Conservation (phyloP, 1,140 invertebrate species). For the Eriosoma lanigerum region DNA sequence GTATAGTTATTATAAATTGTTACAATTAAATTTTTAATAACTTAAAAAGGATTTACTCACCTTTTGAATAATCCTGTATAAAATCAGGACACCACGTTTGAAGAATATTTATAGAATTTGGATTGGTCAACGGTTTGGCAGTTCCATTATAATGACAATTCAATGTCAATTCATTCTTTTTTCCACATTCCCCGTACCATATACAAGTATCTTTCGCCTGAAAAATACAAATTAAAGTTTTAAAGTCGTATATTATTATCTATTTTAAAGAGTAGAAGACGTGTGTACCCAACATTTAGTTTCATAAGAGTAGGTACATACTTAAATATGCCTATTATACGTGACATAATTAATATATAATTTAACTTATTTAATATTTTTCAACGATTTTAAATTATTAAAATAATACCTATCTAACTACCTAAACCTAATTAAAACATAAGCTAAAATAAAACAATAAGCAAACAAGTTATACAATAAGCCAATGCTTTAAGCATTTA, state of each 20-base stretch:
- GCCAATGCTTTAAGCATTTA: no score
- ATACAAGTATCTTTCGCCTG: conserved; percentile 65
- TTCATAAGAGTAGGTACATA: not conserved
- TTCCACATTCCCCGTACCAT: conserved; percentile 75
- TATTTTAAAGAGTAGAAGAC: no score
- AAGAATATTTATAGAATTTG: conserved; percentile 62
- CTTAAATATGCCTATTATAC: not conserved
- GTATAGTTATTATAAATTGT: not conserved
- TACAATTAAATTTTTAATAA: conserved; percentile 10
- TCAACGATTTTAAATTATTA: no score
- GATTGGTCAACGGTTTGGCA: conserved; percentile 62
- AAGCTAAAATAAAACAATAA: no score
- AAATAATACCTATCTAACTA: no score
- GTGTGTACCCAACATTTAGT: not conserved
- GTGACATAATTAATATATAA: no score
- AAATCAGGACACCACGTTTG: conserved; percentile 71
- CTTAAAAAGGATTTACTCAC: not conserved
- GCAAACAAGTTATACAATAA: no score
- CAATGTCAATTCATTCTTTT: conserved; percentile 56
- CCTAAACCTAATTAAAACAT: no score
- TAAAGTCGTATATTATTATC: no score
- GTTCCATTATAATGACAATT: conserved; percentile 76
- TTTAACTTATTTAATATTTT: no score
- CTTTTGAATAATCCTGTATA: conserved; percentile 58
- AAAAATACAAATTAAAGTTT: not conserved